Evolutionary conservation across 1,140 invertebrate species (phyloP), one percentile per base, ranked within the genome.

Genomic region (Papilio polyxenes): DNA sequence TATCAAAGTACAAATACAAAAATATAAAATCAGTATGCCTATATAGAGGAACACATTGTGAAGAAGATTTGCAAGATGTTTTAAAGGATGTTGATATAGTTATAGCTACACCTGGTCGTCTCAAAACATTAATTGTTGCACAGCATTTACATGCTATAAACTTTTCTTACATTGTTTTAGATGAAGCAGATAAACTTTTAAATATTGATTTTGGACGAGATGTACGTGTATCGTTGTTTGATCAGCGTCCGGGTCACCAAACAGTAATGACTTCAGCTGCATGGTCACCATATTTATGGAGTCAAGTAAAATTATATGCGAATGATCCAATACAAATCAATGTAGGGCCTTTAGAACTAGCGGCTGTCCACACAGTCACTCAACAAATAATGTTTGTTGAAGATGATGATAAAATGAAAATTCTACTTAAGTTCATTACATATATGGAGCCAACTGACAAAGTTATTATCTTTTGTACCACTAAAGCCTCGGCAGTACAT

Each of bases 121-220:
- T 98, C 0, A 98, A 98, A 92, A 98, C 98, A 95, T 94, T 98
- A 85, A 96, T 95, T 59, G 93, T 95, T 89, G 95, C 95, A 49
- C 94, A 95, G 2, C 88, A 95, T 79, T 95, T 98, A 11, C 96
- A 97, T 89, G 94, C 98, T 1, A 95, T 95, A 23, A 95, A 96
- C 37, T 96, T 98, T 37, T 98, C 98, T 0, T 99, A 98, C 92
- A 95, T 99, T 65, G 97, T 98, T n/a, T 93, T 98, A 15, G 98
- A 99, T 93, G 98, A 98, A 95, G 98, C 98, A 2, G 97, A 98
- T 92, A 95, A 97, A 74, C 98, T 98, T 97, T 91, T 97, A 79
- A 97, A 98, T 86, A 97, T 98, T 96, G 97, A 97, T 10, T 98
- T 98, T 91, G 97, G 98, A 89, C 97, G 97, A 89, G 98, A 98